Percentiles rank a stretch among this genome's conserved stretches.
phyloP scores from a whole-genome alignment of 2,888 invertebrate genomes.

The Lithophane semibrunnea region DNA sequence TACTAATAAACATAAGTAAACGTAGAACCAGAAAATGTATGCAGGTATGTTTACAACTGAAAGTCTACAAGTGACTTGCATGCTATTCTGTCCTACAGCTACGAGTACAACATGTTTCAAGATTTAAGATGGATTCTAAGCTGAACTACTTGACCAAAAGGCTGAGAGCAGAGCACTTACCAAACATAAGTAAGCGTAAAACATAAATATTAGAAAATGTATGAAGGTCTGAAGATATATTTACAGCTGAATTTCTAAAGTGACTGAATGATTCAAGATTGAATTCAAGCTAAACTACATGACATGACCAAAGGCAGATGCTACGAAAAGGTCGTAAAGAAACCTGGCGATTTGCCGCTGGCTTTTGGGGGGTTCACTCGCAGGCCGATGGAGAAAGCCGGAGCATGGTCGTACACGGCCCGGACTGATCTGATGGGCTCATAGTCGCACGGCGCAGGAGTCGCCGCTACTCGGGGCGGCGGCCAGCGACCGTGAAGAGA shows the following conservation, averaged over 20 bases:
- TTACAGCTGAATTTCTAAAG: not conserved
- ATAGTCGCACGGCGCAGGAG: conserved; percentile 98
- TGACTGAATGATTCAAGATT: conserved; percentile 3
- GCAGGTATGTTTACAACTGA: not conserved
- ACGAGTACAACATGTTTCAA: conserved; percentile 2
- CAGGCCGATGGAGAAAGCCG: conserved; percentile 92
- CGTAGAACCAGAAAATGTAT: not conserved
- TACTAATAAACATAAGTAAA: conserved; percentile 1
- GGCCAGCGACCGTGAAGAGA: conserved; percentile 95
- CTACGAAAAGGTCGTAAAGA: conserved; percentile 54
- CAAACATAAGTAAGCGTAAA: not conserved
- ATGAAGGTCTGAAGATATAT: not conserved
- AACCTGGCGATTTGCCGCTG: conserved; percentile 90
- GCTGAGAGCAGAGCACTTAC: not conserved
- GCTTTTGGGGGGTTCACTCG: conserved; percentile 88
- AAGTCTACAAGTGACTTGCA: not conserved
- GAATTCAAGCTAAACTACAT: conserved; percentile 18
- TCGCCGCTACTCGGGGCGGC: conserved; percentile 91
- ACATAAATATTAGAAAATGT: not conserved
- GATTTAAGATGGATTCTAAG: not conserved
- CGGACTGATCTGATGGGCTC: conserved; percentile 93
- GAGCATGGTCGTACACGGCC: conserved; percentile 89
- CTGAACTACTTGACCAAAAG: conserved; percentile 30
- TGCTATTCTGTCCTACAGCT: conserved; percentile 7
- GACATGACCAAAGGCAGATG: conserved; percentile 50